A percentile compares a stretch with the other conserved stretches of the same genome.
These are phyloP conservation scores for Drosophila ironensis DNA, from an alignment of 1,140 invertebrate genomes.

Conservation along the genomic window DNA sequence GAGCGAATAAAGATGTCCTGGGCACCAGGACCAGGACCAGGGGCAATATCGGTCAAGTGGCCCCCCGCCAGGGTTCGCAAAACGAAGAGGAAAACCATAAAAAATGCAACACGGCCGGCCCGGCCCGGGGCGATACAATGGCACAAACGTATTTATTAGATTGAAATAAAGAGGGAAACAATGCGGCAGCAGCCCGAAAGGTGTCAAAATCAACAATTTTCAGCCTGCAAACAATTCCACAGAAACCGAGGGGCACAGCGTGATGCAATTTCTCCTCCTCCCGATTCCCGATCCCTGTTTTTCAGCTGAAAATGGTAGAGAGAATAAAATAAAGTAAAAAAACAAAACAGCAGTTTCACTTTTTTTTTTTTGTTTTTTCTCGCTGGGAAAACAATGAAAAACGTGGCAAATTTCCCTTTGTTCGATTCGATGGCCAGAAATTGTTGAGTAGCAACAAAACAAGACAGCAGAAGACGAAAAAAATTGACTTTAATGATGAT, in stretches of 20 bases:
- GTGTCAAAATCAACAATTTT: constrained; percentile 79
- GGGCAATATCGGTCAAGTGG: constrained; percentile 45
- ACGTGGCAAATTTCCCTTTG: constrained; percentile 80
- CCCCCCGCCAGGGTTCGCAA: constrained; percentile 45
- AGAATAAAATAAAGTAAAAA: not conserved
- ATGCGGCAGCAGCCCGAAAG: constrained; percentile 54
- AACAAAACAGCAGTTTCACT: constrained; percentile 66
- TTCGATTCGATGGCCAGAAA: constrained; percentile 69
- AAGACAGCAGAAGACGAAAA: constrained; percentile 45
- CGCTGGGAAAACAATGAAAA: constrained; percentile 72
- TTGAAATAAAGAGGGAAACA: constrained; percentile 64
- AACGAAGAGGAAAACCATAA: constrained; percentile 62
- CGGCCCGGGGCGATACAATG: constrained; percentile 22
- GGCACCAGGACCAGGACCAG: constrained; percentile 35
- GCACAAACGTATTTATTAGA: constrained; percentile 65
- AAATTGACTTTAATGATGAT: constrained; percentile 79
- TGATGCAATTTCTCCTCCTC: constrained; percentile 67
- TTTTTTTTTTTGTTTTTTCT: constrained; percentile 36
- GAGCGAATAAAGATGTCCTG: constrained; percentile 74
- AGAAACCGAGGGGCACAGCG: constrained; percentile 65
- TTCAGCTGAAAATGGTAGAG: constrained; percentile 52
- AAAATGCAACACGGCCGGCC: constrained; percentile 63
- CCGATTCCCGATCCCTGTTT: constrained; percentile 40
- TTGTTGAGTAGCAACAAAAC: constrained; percentile 61
- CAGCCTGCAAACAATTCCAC: constrained; percentile 70